Base-by-base conservation (phyloP, 2,113 vertebrate species). In the Pavo muticus region DNA sequence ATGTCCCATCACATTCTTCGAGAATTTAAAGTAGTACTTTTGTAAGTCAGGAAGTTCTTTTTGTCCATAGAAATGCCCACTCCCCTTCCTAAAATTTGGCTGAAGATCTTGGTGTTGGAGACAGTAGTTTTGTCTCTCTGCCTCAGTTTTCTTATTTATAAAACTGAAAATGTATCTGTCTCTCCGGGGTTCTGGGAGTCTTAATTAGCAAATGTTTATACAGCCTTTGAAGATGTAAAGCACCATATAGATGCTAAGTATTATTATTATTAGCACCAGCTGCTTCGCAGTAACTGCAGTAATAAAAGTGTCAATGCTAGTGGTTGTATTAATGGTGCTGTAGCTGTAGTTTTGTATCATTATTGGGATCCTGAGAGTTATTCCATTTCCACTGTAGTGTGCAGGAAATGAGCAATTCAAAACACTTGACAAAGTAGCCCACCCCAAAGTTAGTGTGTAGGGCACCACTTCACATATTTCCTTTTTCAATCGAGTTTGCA, bases 121-220 rank as follows among this genome's bases (percentile, higher is more conserved):
- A 21, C 37, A 67, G 56, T 47, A 70, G 64, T 83, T 94, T 90
- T 73, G 32, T 67, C 50, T 91, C 56, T 83, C 61, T 84, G 48
- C 48, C 71, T 85, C 29, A 10, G 14, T 93, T 79, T 92, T 87
- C 54, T 48, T 63, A 35, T 67, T 87, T 63, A 45, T 70, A 84
- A 93, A 79, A 30, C 73, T 40, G 30, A 35, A 32, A 4, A 1
- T 9, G 1, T 52, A 60, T 42, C 42, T 60, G 30, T 37, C 44
- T 93, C 84, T 91, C n/a, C 17, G 80, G 86, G 68, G 39, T 75
- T 94, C 59, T 70, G 27, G n/a, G 50, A 85, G 50, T 29, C 20
- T 94, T 76, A 92, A 85, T 94, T 94, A 91, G 56, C 39, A 80
- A 94, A 80, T 77, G 71, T 92, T 94, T 94, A 63, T 67, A 44